Conservation (phyloP, 2,888 invertebrate species). For the Caenorhabditis sp. region DNA sequence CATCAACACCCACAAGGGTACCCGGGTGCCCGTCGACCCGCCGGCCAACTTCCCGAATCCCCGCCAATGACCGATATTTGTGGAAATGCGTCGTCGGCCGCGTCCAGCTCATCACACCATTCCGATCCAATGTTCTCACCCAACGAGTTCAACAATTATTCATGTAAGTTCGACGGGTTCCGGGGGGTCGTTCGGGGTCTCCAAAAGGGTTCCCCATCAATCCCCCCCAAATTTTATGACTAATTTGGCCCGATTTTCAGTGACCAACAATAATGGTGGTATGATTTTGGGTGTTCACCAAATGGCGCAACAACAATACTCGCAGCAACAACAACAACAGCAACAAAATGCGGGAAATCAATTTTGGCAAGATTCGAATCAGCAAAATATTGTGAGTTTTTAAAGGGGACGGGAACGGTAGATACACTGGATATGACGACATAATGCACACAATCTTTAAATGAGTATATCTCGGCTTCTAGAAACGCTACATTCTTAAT, state of each 20-base stretch:
- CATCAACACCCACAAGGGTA: background rate
- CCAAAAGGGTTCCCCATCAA: too few species aligned
- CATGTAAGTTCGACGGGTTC: slow-evolving; percentile 22
- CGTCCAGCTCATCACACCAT: slow-evolving; percentile 58
- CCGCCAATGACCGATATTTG: slow-evolving; percentile 70
- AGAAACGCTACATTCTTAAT: too few species aligned
- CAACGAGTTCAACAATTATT: slow-evolving; percentile 56
- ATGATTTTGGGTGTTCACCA: slow-evolving; percentile 53
- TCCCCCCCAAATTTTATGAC: too few species aligned
- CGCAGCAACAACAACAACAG: slow-evolving; percentile 7
- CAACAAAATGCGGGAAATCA: slow-evolving; percentile 9
- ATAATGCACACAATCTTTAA: too few species aligned
- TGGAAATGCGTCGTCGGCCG: slow-evolving; percentile 58
- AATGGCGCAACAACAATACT: slow-evolving; percentile 18
- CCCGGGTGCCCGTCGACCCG: background rate
- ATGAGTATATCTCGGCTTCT: too few species aligned
- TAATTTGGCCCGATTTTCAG: slow-evolving; percentile 5
- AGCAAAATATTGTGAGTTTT: slow-evolving; percentile 2
- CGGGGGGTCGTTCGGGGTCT: background rate
- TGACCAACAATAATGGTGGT: slow-evolving; percentile 31
- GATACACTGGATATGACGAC: slow-evolving; percentile 11
- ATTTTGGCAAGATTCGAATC: slow-evolving; percentile 4
- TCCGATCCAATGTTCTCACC: slow-evolving; percentile 69
- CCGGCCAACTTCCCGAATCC: slow-evolving; percentile 62
- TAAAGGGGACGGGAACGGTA: background rate